Conservation (phyloP, 2,113 vertebrate genomes). For the Etheostoma spectabile region DNA sequence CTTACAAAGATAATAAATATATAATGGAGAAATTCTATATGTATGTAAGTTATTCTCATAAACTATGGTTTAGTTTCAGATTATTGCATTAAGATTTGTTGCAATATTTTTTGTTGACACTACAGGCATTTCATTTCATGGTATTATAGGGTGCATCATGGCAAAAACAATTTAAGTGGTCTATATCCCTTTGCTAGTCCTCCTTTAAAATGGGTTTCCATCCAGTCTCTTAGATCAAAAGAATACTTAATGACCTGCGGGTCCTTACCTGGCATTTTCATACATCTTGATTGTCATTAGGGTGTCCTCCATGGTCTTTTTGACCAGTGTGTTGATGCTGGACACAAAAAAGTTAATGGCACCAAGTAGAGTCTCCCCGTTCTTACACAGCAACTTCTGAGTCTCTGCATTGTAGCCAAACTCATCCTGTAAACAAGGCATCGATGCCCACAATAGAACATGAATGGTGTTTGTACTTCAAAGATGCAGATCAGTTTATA, state of each 20-base stretch:
- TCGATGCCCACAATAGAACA: not conserved
- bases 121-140: not conserved
- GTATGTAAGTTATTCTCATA: not conserved
- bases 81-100: not conserved
- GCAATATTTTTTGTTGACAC: not conserved
- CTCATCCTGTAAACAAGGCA: conserved; percentile 87
- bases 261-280: conserved; percentile 91
- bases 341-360: conserved; percentile 98
- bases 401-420: conserved; percentile 98
- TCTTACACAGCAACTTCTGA: conserved; percentile 96
- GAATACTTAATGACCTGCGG: not conserved
- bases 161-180: not conserved
- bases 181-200: not conserved
- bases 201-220: not conserved
- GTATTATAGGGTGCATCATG: not conserved
- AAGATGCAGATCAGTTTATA: not conserved
- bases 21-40: too few relatives aligned
- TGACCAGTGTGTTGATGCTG: conserved; percentile 97
- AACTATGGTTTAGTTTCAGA: not conserved
- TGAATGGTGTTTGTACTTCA: not conserved
- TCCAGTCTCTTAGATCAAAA: not conserved
- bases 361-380: conserved; percentile 95
- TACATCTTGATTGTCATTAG: conserved; percentile 97
- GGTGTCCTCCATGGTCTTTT: conserved; percentile 98
- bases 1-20: too few relatives aligned